Conservation (phyloP, 2,113 vertebrate genomes). For the Dasypus novemcinctus region DNA sequence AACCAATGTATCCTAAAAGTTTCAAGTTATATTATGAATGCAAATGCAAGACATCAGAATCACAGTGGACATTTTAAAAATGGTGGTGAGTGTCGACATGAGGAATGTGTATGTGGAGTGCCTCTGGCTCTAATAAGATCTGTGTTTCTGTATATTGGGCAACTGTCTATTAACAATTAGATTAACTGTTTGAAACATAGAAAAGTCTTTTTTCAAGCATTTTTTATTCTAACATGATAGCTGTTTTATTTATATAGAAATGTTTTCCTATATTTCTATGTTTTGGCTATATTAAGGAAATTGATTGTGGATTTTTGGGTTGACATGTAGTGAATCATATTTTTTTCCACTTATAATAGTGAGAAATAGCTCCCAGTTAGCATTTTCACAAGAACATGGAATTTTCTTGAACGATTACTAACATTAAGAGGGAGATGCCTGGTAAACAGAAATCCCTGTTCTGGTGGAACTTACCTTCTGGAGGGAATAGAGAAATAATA, state of each 20-base stretch:
- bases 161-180: not conserved
- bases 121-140: not conserved
- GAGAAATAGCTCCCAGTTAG: conserved; percentile 19
- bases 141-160: not conserved
- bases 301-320: not conserved
- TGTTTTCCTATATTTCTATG: not conserved
- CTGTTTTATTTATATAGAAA: not conserved
- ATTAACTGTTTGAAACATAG: not conserved
- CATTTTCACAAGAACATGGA: not conserved
- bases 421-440: not conserved
- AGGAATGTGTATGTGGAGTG: not conserved
- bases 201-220: not conserved
- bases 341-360: not conserved
- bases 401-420: not conserved
- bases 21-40: not conserved
- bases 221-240: not conserved
- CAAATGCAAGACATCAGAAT: not conserved
- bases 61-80: conserved; percentile 12
- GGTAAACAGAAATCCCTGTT: not conserved
- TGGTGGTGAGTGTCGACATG: not conserved
- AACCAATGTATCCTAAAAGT: not conserved
- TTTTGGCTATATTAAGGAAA: conserved; percentile 12
- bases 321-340: not conserved
- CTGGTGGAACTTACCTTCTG: not conserved
- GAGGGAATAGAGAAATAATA: not conserved